These are phyloP conservation scores for Drosophila koepferae DNA, from an alignment of 2,888 invertebrate species.

Conservation along the genomic window DNA sequence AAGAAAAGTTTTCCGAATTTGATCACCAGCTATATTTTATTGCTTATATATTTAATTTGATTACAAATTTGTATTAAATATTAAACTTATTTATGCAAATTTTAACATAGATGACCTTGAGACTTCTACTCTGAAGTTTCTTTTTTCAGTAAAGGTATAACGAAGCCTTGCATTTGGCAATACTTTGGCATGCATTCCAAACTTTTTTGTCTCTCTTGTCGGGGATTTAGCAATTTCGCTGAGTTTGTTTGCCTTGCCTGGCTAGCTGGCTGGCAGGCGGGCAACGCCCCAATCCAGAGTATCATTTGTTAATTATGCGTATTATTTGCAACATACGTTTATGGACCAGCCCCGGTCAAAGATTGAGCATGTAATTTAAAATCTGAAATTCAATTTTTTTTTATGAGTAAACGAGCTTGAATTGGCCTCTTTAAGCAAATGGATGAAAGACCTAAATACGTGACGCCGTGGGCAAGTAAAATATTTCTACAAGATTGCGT, in stretches of 20 bases:
- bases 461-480: slow-evolving; percentile 37
- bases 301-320: slow-evolving; percentile 70
- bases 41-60: neutral
- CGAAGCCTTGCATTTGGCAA: slow-evolving; percentile 30
- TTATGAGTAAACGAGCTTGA: slow-evolving; percentile 9
- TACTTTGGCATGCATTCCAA: slow-evolving; percentile 18
- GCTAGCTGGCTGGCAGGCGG: slow-evolving; percentile 22
- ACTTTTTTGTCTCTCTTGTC: neutral
- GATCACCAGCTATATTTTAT: neutral
- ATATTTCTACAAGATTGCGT: slow-evolving; percentile 44
- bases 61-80: neutral
- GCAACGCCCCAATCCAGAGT: slow-evolving; percentile 38
- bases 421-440: slow-evolving; percentile 49
- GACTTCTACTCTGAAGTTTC: neutral
- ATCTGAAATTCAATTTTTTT: slow-evolving; percentile 23
- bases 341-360: slow-evolving; percentile 17
- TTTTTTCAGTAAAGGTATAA: slow-evolving; percentile 18
- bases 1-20: neutral
- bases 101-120: neutral
- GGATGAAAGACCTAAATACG: slow-evolving; percentile 38
- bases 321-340: slow-evolving; percentile 61
- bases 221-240: slow-evolving; percentile 24
- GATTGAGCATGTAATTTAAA: slow-evolving; percentile 60
- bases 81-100: neutral
- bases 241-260: slow-evolving; percentile 18